These are phyloP conservation scores for Helicolenus hilgendorfi DNA, from an alignment of 2,797 vertebrate species.

Conservation along the genomic window DNA sequence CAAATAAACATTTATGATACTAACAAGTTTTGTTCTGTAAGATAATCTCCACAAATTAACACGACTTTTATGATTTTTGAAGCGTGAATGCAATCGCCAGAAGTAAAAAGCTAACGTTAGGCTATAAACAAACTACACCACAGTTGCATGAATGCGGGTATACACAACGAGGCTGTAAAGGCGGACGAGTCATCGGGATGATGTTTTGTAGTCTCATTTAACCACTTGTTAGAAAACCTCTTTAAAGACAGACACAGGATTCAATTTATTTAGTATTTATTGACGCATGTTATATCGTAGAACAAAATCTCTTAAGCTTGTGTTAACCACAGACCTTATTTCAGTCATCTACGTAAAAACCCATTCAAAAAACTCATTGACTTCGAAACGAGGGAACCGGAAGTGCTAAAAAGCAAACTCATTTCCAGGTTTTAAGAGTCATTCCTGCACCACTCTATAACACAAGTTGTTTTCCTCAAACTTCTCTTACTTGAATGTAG, in stretches of 20 bases:
- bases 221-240: too few species aligned
- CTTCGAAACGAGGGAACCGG: background rate
- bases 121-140: background rate
- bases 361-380: background rate
- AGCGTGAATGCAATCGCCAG: background rate
- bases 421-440: background rate
- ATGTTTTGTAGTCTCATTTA: too few species aligned
- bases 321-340: background rate
- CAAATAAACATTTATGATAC: too few species aligned
- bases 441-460: background rate
- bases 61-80: background rate
- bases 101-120: too few species aligned
- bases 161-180: too few species aligned
- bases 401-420: background rate
- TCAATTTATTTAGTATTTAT: background rate
- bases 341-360: background rate
- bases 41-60: background rate
- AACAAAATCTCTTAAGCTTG: background rate
- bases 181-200: too few species aligned
- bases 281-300: background rate
- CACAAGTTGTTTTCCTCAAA: background rate
- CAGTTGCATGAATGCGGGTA: background rate
- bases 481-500: background rate
- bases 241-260: background rate
- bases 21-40: too few species aligned